These are phyloP conservation scores for Elmis aenea DNA, from an alignment of 2,888 invertebrate genomes.

Conservation along the genomic window DNA sequence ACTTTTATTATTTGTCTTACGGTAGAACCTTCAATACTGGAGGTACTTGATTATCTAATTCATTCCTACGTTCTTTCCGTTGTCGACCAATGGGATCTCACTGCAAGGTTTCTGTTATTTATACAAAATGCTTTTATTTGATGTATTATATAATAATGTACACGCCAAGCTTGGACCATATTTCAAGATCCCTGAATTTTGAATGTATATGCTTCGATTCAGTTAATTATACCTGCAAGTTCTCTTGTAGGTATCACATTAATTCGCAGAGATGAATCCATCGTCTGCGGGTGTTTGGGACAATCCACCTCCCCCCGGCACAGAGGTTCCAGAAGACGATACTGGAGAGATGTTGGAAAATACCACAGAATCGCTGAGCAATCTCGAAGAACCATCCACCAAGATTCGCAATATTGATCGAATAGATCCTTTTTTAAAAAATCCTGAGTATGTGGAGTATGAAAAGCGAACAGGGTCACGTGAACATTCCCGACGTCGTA, in stretches of 20 bases:
- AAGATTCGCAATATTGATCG: slow-evolving; percentile 30
- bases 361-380: neutral
- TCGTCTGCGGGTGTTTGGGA: slow-evolving; percentile 33
- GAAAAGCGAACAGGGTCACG: slow-evolving; percentile 23
- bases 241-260: slow-evolving; percentile 47
- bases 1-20: no score
- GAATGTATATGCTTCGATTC: slow-evolving; percentile 34
- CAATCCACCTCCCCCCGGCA: slow-evolving; percentile 45
- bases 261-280: slow-evolving; percentile 35
- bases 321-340: slow-evolving; percentile 32
- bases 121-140: slow-evolving; percentile 8
- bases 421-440: slow-evolving; percentile 39
- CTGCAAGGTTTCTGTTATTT: slow-evolving; percentile 9
- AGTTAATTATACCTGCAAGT: slow-evolving; percentile 50
- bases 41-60: no score
- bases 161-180: slow-evolving; percentile 19
- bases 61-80: no score
- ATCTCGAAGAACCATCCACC: slow-evolving; percentile 8
- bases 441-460: slow-evolving; percentile 36
- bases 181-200: slow-evolving; percentile 33
- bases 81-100: no score
- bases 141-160: slow-evolving; percentile 7
- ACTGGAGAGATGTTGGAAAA: neutral
- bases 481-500: slow-evolving; percentile 12
- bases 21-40: no score